Base-by-base conservation (phyloP, 2,888 invertebrate species). In the Eulithis testata region DNA sequence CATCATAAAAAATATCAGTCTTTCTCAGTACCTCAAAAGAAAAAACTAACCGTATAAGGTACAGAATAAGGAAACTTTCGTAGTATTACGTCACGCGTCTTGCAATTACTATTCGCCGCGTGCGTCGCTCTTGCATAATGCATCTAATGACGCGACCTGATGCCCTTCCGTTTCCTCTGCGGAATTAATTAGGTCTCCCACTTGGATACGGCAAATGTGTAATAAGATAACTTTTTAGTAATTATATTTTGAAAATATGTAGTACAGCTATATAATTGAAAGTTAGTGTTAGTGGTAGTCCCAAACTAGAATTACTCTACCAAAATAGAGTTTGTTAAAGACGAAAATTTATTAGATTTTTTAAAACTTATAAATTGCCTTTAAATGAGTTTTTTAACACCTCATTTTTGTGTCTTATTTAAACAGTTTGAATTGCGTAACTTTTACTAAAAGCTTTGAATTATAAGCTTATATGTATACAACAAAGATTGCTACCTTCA, bases 161-260 rank as follows among this genome's bases (percentile, higher is more conserved):
- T 90, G 90, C 87, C 88, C 90, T 90, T 90, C 91, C 91, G 86
- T 78, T 86, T 88, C 86, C 88, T 86, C 84, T 73, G 70, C 76
- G 68, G 89, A 85, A 90, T 89, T 87, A 88, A 90, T 90, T 84
- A 87, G 82, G 79, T 76, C 77, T 80, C 74, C 78, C 44, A 76
- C 66, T 54, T 43, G 59, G 63, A 50, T 65, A 43, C 12, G 47
- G 9, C n/a, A 12, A 55, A 47, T 47, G 31, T 56, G 31, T 45
- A 14, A 12, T 36, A 36, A 9, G 56, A 8, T 37, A 37, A 37
- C 47, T 8, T 57, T 57, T 47, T 31, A 53, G 21, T 14, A 47
- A 11, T 2, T 8, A 0, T 21, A 50, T 27, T 50, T 31, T 27
- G 9, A 27, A 50, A 31, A 50, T 27, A 11, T 6, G 6, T 21